A percentile compares a stretch with the other conserved stretches of the same genome.
These are phyloP conservation scores for Heliconius hewitsoni DNA, from an alignment of 1,140 invertebrate genomes.

Conservation along the genomic window DNA sequence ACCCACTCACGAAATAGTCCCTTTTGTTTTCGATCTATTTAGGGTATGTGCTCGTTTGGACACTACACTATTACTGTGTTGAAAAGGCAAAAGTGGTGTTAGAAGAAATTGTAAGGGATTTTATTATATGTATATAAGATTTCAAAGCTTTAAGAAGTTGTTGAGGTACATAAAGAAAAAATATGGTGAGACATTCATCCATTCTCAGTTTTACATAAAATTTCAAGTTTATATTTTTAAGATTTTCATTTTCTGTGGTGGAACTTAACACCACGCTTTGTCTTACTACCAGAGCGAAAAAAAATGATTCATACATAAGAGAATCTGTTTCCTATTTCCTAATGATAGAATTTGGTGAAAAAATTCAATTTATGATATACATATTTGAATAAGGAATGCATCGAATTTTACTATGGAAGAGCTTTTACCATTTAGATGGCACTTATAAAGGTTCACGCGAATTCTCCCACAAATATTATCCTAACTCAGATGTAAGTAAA, in stretches of 20 bases:
- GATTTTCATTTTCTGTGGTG: too few relatives aligned
- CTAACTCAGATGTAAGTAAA: conserved; percentile 11
- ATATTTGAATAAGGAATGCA: conserved; percentile 1
- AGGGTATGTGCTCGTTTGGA: conserved; percentile 16
- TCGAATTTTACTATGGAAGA: not conserved
- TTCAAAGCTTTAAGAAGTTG: too few relatives aligned
- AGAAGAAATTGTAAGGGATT: not conserved
- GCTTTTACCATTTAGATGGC: not conserved
- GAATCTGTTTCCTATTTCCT: too few relatives aligned
- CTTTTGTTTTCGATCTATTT: conserved; percentile 41
- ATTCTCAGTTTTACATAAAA: too few relatives aligned
- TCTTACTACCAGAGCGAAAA: too few relatives aligned
- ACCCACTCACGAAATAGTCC: conserved; percentile 34
- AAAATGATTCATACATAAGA: too few relatives aligned
- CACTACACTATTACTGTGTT: not conserved
- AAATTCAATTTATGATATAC: not conserved
- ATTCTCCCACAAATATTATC: conserved; percentile 12
- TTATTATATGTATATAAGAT: too few relatives aligned
- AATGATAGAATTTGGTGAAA: too few relatives aligned
- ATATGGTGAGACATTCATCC: too few relatives aligned
- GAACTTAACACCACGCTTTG: too few relatives aligned
- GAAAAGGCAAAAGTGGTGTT: not conserved
- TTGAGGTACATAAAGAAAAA: too few relatives aligned
- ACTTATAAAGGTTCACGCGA: conserved; percentile 12
- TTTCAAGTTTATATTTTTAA: too few relatives aligned